Percentiles rank a stretch among this genome's conserved stretches.
phyloP scores from a whole-genome alignment of 2,888 invertebrate genomes.

The Venusia cambrica region DNA sequence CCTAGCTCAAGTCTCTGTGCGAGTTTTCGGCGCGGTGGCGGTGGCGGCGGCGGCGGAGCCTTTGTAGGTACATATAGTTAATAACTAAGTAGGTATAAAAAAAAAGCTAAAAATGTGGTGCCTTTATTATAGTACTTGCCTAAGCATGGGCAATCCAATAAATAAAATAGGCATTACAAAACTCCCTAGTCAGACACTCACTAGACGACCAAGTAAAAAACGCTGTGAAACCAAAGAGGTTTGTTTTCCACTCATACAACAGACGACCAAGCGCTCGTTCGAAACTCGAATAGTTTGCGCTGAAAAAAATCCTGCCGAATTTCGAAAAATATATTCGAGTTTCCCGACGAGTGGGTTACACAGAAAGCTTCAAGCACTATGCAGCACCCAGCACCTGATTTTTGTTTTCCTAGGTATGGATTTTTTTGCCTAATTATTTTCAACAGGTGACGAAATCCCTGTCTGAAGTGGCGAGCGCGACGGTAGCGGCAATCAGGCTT shows the following conservation, averaged over 20 bases:
- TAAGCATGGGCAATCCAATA: too few relatives aligned
- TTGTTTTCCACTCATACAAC: conserved; percentile 51
- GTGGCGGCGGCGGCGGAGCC: too few relatives aligned
- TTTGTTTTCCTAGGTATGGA: conserved; percentile 70
- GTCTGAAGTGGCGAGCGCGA: conserved; percentile 58
- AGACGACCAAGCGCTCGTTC: conserved; percentile 49
- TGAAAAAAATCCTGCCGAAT: conserved; percentile 54
- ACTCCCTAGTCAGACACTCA: conserved; percentile 14
- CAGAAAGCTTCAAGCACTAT: conserved; percentile 59
- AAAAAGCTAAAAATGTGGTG: too few relatives aligned
- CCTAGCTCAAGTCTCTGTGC: too few relatives aligned
- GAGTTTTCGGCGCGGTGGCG: too few relatives aligned
- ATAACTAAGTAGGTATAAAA: too few relatives aligned
- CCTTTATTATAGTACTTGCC: too few relatives aligned
- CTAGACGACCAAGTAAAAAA: conserved; percentile 26
- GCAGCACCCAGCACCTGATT: conserved; percentile 69
- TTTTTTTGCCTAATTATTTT: conserved; percentile 82
- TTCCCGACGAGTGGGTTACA: conserved; percentile 63
- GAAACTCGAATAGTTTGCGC: conserved; percentile 54
- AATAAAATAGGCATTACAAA: conserved; percentile 49
- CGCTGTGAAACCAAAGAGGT: conserved; percentile 39
- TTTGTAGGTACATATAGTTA: too few relatives aligned
- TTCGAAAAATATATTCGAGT: conserved; percentile 44
- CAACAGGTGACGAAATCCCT: conserved; percentile 78
- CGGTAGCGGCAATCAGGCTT: conserved; percentile 48